phyloP scores from a whole-genome alignment of 2,797 vertebrate species.

The Amblyopsis hoosieri region DNA sequence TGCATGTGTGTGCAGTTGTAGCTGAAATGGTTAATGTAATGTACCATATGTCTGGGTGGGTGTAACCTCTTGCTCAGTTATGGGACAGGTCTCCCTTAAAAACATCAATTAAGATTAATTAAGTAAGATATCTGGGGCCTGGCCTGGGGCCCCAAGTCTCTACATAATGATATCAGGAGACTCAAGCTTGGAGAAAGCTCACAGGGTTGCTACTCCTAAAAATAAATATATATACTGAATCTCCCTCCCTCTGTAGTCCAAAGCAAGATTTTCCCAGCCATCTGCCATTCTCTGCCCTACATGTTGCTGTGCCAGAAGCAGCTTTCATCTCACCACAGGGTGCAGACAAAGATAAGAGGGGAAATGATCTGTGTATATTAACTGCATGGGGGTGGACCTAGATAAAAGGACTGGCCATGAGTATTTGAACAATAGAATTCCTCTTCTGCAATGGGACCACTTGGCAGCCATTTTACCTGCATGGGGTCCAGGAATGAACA shows the following conservation, averaged over 20 bases:
- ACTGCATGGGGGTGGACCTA: conserved; percentile 5
- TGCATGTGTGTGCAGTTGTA: no score
- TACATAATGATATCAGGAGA: not conserved
- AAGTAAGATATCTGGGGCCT: no score
- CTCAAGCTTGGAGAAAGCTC: conserved; percentile 2
- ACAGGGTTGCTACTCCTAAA: not conserved
- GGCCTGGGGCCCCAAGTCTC: no score
- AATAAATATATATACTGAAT: conserved; percentile 2
- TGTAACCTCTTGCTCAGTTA: no score
- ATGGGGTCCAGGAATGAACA: no score
- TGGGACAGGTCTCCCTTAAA: no score
- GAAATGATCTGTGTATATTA: conserved; percentile 35
- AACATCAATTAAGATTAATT: no score
- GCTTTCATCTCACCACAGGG: conserved; percentile 12
- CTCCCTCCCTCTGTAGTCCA: conserved; percentile 15
- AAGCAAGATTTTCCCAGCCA: conserved; percentile 18
- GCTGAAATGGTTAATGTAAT: no score
- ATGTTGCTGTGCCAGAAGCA: conserved; percentile 7
- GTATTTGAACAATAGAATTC: no score
- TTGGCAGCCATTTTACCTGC: no score
- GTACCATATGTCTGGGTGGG: no score
- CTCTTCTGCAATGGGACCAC: no score
- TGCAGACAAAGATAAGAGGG: conserved; percentile 20
- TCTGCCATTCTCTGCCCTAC: conserved; percentile 17
- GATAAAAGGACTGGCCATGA: conserved; percentile 7